These are phyloP conservation scores for Pyrocoelia pectoralis DNA, from an alignment of 2,888 invertebrate genomes.

Conservation along the genomic window DNA sequence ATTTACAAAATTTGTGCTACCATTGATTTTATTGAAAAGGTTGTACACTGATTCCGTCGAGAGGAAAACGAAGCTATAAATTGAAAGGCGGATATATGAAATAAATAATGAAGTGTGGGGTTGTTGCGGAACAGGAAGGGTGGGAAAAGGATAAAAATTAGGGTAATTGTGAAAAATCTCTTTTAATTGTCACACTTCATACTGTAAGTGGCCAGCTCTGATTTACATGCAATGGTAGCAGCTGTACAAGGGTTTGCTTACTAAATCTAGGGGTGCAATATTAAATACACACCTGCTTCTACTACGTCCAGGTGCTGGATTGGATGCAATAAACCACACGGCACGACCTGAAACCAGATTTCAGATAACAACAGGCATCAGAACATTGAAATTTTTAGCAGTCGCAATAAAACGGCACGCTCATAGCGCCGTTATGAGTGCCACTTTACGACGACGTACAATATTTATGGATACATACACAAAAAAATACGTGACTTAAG, in stretches of 20 bases:
- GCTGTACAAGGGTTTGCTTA: conserved; percentile 32
- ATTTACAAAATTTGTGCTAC: conserved; percentile 8
- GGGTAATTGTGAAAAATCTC: conserved; percentile 40
- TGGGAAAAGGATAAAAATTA: conserved; percentile 39
- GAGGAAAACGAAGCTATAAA: conserved; percentile 16
- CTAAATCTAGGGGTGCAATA: conserved; percentile 35
- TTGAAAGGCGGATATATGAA: conserved; percentile 23
- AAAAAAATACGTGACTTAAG: conserved; percentile 37
- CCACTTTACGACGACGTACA: conserved; percentile 46
- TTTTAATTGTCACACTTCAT: conserved; percentile 38
- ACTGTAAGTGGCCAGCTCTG: conserved; percentile 10
- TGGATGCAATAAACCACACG: conserved; percentile 41
- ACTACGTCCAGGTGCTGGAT: conserved; percentile 35
- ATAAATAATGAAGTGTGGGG: conserved; percentile 30
- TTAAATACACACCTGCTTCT: conserved; percentile 37
- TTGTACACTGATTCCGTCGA: conserved; percentile 4
- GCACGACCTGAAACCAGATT: conserved; percentile 42
- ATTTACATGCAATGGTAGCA: conserved; percentile 34
- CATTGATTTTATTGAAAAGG: conserved; percentile 21
- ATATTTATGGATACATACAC: conserved; percentile 46
- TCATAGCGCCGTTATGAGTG: conserved; percentile 44
- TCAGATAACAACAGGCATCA: conserved; percentile 43
- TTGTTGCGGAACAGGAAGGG: conserved; percentile 24
- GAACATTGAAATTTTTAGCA: conserved; percentile 45
- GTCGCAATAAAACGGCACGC: conserved; percentile 45